Percentiles rank a stretch among this genome's conserved stretches.
These are phyloP conservation scores for Notolabrus celidotus DNA, from an alignment of 2,797 vertebrate species.

Conservation along the genomic window DNA sequence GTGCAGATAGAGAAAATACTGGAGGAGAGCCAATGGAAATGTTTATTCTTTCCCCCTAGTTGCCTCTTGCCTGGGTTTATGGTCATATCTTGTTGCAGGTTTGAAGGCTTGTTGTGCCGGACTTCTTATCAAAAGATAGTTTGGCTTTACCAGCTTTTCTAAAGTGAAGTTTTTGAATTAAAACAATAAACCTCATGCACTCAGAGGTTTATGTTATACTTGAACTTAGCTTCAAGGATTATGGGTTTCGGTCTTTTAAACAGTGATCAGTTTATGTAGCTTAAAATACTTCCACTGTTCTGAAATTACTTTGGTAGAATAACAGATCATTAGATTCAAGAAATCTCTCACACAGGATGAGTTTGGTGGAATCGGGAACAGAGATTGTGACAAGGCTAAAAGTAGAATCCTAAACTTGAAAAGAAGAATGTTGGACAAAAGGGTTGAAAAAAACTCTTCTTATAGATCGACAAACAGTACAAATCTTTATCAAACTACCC, in stretches of 20 bases:
- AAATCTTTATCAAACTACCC: neutral
- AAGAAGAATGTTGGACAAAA: neutral
- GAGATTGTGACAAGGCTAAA: neutral
- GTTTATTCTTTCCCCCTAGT: constrained; percentile 66
- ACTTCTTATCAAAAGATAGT: constrained; percentile 60
- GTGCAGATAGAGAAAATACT: constrained; percentile 60
- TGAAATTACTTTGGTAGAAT: neutral
- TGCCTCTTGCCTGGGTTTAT: constrained; percentile 49
- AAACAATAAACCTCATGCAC: constrained; percentile 35
- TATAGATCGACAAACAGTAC: neutral
- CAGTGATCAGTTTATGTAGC: constrained; percentile 12
- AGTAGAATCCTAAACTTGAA: neutral
- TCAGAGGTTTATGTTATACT: constrained; percentile 17
- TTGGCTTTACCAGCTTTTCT: constrained; percentile 32
- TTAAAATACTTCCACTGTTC: neutral
- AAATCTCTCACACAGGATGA: neutral
- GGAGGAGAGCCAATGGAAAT: constrained; percentile 65
- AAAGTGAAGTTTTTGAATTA: constrained; percentile 35
- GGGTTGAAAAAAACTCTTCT: neutral
- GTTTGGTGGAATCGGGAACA: too few species aligned
- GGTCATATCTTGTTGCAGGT: constrained; percentile 58
- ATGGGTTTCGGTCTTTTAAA: constrained; percentile 12
- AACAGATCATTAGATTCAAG: neutral
- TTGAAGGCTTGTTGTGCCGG: constrained; percentile 51
- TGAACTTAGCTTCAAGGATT: constrained; percentile 6